phyloP scores from a whole-genome alignment of 2,797 vertebrate species.

The Hemibagrus guttatus region DNA sequence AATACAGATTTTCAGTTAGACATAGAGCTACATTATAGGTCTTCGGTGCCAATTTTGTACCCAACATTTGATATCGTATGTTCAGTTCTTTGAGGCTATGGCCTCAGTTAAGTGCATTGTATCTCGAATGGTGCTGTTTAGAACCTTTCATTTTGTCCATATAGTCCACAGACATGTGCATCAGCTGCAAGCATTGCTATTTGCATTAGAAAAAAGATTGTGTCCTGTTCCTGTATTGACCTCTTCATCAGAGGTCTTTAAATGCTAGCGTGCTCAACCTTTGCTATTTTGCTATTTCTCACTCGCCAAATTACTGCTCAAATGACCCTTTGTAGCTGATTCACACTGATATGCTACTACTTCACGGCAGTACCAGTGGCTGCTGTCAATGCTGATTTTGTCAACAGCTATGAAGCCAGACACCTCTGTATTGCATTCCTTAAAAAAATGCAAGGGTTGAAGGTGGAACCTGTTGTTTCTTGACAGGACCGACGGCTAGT shows the following conservation, averaged over 20 bases:
- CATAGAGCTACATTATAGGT: neutral
- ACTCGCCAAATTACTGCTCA: neutral
- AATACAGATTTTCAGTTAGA: neutral
- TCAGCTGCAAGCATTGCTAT: neutral
- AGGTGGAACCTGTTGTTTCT: slow-evolving; percentile 75
- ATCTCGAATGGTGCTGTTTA: neutral
- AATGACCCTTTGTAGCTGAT: neutral
- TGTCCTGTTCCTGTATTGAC: neutral
- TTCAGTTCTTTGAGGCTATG: neutral
- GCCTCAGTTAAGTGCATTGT: neutral
- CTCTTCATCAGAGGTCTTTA: slow-evolving; percentile 13
- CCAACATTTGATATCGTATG: neutral
- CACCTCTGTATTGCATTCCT: slow-evolving; percentile 48
- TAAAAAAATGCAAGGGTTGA: slow-evolving; percentile 59
- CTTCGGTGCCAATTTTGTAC: neutral
- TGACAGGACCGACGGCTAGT: slow-evolving; percentile 72
- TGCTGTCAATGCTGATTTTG: slow-evolving; percentile 38
- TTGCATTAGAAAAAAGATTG: neutral
- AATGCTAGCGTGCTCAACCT: slow-evolving; percentile 31
- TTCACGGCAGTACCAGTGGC: slow-evolving; percentile 51
- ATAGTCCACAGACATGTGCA: too few relatives aligned
- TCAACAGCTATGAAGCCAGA: slow-evolving; percentile 22
- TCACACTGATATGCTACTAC: slow-evolving; percentile 23
- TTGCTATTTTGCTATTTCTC: slow-evolving; percentile 20
- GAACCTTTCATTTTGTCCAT: too few relatives aligned